Evolutionary conservation across 2,888 invertebrate species (phyloP).

Genomic region (Eupithecia dodoneata): DNA sequence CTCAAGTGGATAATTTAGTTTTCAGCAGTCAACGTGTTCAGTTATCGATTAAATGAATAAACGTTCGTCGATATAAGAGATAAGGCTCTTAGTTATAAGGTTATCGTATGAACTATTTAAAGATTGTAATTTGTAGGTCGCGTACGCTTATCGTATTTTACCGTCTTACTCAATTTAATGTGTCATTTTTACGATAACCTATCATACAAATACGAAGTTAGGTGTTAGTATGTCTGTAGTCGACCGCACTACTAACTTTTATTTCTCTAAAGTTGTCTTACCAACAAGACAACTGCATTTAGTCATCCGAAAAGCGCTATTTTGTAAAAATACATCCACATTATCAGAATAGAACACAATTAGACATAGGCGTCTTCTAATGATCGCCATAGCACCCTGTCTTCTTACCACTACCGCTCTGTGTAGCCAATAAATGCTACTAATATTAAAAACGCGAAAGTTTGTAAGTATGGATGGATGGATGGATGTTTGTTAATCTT

Average conservation of each 20-base stretch:
- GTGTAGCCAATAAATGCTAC: neutral
- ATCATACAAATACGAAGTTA: neutral
- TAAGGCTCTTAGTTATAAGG: neutral
- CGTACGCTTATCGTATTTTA: conserved; percentile 4
- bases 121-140: conserved; percentile 2
- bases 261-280: neutral
- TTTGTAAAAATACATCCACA: neutral
- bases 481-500: too few species aligned
- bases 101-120: neutral
- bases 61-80: neutral
- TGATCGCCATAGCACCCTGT: neutral
- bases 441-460: too few species aligned
- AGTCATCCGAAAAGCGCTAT: neutral
- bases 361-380: neutral
- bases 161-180: neutral
- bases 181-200: conserved; percentile 4
- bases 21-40: neutral
- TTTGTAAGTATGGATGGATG: too few species aligned
- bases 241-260: neutral
- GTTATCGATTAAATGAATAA: neutral
- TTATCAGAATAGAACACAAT: too few species aligned
- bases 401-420: neutral
- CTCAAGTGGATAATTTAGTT: neutral
- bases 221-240: neutral
- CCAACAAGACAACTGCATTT: neutral